A percentile compares a stretch with the other conserved stretches of the same genome.
Evolutionary conservation across 2,888 invertebrate genomes (phyloP).

Genomic region (Platycheirus rosarum): DNA sequence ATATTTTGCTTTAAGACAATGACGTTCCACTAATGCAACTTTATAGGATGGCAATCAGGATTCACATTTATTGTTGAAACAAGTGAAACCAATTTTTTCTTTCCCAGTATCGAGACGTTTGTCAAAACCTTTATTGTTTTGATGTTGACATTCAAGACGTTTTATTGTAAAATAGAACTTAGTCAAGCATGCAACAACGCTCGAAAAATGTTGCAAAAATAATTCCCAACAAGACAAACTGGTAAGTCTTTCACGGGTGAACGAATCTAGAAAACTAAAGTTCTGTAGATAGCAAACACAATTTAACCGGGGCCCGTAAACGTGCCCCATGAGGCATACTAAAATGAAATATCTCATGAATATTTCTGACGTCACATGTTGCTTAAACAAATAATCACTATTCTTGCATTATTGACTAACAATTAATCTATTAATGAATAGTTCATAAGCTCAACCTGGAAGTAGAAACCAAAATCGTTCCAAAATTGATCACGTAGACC

Average conservation of each 20-base stretch:
- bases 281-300: slow-evolving; percentile 3
- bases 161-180: no score
- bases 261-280: slow-evolving; percentile 9
- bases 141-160: no score
- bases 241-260: slow-evolving; percentile 4
- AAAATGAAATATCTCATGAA: neutral
- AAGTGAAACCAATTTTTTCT: no score
- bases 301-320: slow-evolving; percentile 11
- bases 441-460: slow-evolving; percentile 12
- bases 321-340: neutral
- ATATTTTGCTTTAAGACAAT: no score
- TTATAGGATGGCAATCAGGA: no score
- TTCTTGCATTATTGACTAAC: neutral
- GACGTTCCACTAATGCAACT: no score
- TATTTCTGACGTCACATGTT: slow-evolving; percentile 15
- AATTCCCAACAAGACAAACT: neutral
- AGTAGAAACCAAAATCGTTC: slow-evolving; percentile 13
- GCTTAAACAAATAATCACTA: neutral
- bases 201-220: neutral
- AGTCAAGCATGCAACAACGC: no score
- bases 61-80: no score
- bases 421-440: slow-evolving; percentile 3
- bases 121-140: no score
- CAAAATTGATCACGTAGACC: slow-evolving; percentile 13
- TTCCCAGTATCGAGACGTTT: no score